A percentile compares a stretch with the other conserved stretches of the same genome.
phyloP scores from a whole-genome alignment of 2,888 invertebrate genomes.

The Mamestra brassicae region DNA sequence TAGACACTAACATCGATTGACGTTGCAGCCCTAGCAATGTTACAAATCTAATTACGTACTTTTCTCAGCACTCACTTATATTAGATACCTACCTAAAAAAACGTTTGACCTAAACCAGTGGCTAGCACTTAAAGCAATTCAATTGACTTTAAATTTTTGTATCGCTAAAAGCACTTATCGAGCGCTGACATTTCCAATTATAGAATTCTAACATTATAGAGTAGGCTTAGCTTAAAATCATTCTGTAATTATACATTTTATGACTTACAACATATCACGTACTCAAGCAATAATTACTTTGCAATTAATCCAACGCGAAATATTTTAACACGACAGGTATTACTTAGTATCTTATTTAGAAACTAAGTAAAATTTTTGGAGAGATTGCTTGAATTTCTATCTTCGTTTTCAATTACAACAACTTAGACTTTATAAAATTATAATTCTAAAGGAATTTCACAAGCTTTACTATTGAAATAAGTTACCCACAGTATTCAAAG shows the following conservation, averaged over 20 bases:
- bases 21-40: neutral
- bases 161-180: conserved; percentile 38
- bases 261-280: neutral
- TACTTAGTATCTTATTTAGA: neutral
- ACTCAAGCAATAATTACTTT: conserved; percentile 2
- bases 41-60: conserved; percentile 24
- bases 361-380: neutral
- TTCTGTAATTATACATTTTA: neutral
- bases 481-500: conserved; percentile 1
- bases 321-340: conserved; percentile 15
- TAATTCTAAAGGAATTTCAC: neutral
- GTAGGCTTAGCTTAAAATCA: neutral
- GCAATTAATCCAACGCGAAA: conserved; percentile 9
- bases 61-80: conserved; percentile 30
- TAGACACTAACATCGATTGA: neutral
- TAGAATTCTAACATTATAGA: neutral
- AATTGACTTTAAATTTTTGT: conserved; percentile 25
- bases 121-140: conserved; percentile 31
- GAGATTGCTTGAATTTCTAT: neutral
- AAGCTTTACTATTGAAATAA: conserved; percentile 13
- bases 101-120: conserved; percentile 8
- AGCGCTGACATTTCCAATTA: neutral
- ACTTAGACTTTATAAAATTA: conserved; percentile 5
- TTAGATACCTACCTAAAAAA: conserved; percentile 12
- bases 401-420: neutral